Percentiles rank a stretch among this genome's conserved stretches.
phyloP scores from a whole-genome alignment of 2,888 invertebrate genomes.

The Zelleria hepariella region DNA sequence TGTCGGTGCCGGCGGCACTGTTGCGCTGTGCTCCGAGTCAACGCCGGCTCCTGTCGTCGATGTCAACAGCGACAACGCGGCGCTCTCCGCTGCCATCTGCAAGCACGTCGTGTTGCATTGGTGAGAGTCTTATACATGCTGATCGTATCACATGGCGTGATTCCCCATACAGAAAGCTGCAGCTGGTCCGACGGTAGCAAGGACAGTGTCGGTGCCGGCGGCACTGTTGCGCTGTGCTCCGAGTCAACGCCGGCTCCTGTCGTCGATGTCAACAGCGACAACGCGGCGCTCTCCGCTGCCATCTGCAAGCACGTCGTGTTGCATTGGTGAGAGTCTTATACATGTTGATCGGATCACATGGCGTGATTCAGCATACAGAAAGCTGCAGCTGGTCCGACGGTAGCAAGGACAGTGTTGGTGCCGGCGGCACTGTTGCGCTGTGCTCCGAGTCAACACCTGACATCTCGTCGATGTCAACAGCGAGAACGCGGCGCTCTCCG shows the following conservation, averaged over 20 bases:
- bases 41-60: constrained; percentile 23
- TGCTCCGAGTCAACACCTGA: constrained; percentile 19
- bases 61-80: constrained; percentile 47
- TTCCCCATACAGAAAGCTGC: constrained; percentile 42
- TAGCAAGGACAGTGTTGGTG: constrained; percentile 36
- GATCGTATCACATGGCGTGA: too few species aligned
- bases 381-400: constrained; percentile 58
- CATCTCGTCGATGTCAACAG: constrained; percentile 29
- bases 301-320: constrained; percentile 58
- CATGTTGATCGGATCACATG: too few species aligned
- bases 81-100: constrained; percentile 49
- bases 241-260: constrained; percentile 21
- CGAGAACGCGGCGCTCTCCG: constrained; percentile 50
- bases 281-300: constrained; percentile 47
- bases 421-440: constrained; percentile 13
- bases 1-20: constrained; percentile 10
- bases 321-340: constrained; percentile 39
- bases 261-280: constrained; percentile 38
- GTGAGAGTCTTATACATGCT: too few species aligned
- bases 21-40: constrained; percentile 16
- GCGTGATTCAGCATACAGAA: too few species aligned
- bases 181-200: constrained; percentile 60
- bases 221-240: constrained; percentile 13
- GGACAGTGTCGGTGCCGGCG: constrained; percentile 26
- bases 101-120: constrained; percentile 56